Evolutionary conservation across 1,140 invertebrate species (phyloP).

Genomic region (Leptinotarsa lineolata): DNA sequence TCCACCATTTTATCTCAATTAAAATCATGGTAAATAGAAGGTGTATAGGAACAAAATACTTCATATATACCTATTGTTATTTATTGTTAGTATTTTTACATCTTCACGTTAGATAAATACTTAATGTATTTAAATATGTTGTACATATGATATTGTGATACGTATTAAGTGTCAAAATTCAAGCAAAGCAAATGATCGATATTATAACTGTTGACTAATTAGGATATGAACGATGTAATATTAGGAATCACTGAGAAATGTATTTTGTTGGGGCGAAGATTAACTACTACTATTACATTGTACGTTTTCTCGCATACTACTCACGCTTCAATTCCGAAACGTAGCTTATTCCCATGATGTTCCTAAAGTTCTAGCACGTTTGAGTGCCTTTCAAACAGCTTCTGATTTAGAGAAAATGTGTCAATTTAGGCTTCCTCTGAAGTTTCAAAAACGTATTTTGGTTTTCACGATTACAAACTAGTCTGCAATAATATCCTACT

Average conservation of each 20-base stretch:
- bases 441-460: too few relatives aligned
- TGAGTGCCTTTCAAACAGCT: too few relatives aligned
- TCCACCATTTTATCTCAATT: not conserved
- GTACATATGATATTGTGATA: not conserved
- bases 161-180: conserved; percentile 3
- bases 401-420: too few relatives aligned
- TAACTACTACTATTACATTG: too few relatives aligned
- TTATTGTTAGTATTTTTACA: conserved; percentile 21
- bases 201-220: conserved; percentile 3
- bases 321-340: too few relatives aligned
- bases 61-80: conserved; percentile 19
- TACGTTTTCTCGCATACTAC: too few relatives aligned
- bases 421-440: too few relatives aligned
- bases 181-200: not conserved
- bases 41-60: conserved; percentile 19
- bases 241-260: not conserved
- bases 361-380: too few relatives aligned
- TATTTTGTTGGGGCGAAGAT: too few relatives aligned
- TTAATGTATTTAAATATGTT: conserved; percentile 11
- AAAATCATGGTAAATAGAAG: not conserved
- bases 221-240: not conserved
- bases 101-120: conserved; percentile 10
- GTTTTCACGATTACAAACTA: too few relatives aligned
- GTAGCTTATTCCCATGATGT: too few relatives aligned
- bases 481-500: too few relatives aligned